These are phyloP conservation scores for Anoplius nigerrimus DNA, from an alignment of 2,888 invertebrate genomes.

Conservation along the genomic window DNA sequence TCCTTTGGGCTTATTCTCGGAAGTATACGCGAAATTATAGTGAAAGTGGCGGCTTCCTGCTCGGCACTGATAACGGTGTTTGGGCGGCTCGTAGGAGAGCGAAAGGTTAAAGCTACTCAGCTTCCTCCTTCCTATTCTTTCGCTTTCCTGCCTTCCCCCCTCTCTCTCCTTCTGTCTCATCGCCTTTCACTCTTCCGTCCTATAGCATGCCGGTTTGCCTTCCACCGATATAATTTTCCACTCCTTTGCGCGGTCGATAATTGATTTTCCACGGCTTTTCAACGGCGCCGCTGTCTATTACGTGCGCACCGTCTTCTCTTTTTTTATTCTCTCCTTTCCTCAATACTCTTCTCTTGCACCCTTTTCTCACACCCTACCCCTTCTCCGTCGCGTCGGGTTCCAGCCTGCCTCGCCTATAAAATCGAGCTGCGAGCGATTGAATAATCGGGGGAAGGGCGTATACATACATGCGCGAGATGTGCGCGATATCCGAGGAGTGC, in stretches of 20 bases:
- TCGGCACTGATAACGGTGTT: slow-evolving; percentile 49
- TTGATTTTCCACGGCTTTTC: slow-evolving; percentile 58
- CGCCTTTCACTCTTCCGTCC: background rate
- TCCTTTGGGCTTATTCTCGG: background rate
- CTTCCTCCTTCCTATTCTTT: background rate
- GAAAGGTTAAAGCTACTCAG: slow-evolving; percentile 17
- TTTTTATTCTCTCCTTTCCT: background rate
- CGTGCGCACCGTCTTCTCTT: background rate
- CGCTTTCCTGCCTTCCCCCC: background rate
- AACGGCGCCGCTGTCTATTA: slow-evolving; percentile 21
- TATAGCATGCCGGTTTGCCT: slow-evolving; percentile 2
- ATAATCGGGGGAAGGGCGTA: slow-evolving; percentile 53
- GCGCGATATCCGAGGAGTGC: background rate
- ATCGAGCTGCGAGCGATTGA: slow-evolving; percentile 41
- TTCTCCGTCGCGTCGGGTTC: background rate
- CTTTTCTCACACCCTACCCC: background rate
- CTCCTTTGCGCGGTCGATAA: slow-evolving; percentile 53
- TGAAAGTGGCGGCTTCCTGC: slow-evolving; percentile 35
- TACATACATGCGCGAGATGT: no score
- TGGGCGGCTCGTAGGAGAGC: slow-evolving; percentile 32
- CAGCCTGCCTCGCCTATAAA: slow-evolving; percentile 24
- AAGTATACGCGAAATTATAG: slow-evolving; percentile 27
- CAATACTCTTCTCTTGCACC: background rate
- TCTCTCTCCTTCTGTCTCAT: slow-evolving; percentile 7
- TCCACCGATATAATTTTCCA: slow-evolving; percentile 61